Percentiles rank a stretch among this genome's conserved stretches.
These are phyloP conservation scores for Scelioninae gen. 1 DNA, from an alignment of 2,888 invertebrate species.

Conservation along the genomic window DNA sequence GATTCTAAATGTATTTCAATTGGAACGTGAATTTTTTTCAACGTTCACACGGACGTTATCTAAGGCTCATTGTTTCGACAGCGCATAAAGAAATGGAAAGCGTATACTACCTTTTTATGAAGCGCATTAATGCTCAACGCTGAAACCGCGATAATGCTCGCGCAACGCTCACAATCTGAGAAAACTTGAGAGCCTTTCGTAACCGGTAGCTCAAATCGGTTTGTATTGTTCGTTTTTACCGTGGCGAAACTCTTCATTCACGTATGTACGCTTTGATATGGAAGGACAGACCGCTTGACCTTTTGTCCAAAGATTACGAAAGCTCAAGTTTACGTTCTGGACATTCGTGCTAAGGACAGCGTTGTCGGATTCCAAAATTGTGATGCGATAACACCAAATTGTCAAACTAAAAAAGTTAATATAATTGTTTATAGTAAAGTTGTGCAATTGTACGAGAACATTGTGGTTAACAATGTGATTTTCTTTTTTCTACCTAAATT, in stretches of 20 bases:
- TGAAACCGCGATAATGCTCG: conserved; percentile 61
- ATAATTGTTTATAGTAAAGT: neutral
- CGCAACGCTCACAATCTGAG: conserved; percentile 50
- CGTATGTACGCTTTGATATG: conserved; percentile 26
- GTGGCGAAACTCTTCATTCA: conserved; percentile 51
- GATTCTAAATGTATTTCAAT: too few species aligned
- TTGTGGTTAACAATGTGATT: too few species aligned
- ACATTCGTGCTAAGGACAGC: conserved; percentile 45
- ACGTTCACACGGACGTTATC: conserved; percentile 58
- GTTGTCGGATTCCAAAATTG: conserved; percentile 9
- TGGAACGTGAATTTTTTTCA: too few species aligned
- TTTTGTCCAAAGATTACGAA: conserved; percentile 23
- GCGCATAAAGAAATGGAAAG: conserved; percentile 64
- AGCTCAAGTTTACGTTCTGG: conserved; percentile 3
- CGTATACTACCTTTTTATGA: conserved; percentile 55
- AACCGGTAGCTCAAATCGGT: conserved; percentile 58
- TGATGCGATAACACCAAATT: conserved; percentile 2
- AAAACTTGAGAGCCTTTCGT: conserved; percentile 58
- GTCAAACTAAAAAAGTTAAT: conserved; percentile 1
- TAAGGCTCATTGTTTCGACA: conserved; percentile 65
- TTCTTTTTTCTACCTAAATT: too few species aligned
- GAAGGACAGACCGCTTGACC: conserved; percentile 37
- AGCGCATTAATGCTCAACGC: conserved; percentile 58
- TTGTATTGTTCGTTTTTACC: conserved; percentile 57
- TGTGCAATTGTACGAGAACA: too few species aligned